Evolutionary conservation across 2,888 invertebrate species (phyloP).

Genomic region (Autographa gamma): DNA sequence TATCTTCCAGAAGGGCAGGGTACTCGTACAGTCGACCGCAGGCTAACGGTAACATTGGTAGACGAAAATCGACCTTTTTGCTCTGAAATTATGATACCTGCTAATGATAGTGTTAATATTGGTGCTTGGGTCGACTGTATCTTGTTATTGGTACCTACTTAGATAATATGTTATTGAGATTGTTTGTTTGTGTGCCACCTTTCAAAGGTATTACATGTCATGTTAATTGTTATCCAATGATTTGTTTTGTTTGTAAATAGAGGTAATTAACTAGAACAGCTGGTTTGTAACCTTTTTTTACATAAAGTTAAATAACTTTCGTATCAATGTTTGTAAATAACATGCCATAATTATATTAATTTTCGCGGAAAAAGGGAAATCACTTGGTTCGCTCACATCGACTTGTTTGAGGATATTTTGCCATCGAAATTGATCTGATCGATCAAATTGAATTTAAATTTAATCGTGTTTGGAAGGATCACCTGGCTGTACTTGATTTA

Average conservation of each 20-base stretch:
- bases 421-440: conserved; percentile 28
- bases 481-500: conserved; percentile 13
- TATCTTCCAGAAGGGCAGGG: conserved; percentile 10
- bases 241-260: neutral
- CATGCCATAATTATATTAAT: too few relatives aligned
- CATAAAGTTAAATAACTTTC: too few relatives aligned
- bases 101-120: neutral
- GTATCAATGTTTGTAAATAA: too few relatives aligned
- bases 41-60: neutral
- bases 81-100: neutral
- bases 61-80: neutral
- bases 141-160: conserved; percentile 4
- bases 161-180: neutral
- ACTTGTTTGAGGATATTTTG: conserved; percentile 21
- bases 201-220: neutral
- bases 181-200: neutral
- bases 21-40: neutral
- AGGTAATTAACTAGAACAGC: too few relatives aligned
- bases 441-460: conserved; percentile 25
- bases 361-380: conserved; percentile 12
- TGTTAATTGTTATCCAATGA: neutral
- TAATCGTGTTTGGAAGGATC: conserved; percentile 15
- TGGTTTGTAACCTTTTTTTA: too few relatives aligned
- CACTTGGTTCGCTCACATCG: conserved; percentile 11
- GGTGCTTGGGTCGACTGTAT: neutral